A percentile compares a stretch with the other conserved stretches of the same genome.
Evolutionary conservation across 2,113 vertebrate genomes (phyloP).

Genomic region (Carlito syrichta): DNA sequence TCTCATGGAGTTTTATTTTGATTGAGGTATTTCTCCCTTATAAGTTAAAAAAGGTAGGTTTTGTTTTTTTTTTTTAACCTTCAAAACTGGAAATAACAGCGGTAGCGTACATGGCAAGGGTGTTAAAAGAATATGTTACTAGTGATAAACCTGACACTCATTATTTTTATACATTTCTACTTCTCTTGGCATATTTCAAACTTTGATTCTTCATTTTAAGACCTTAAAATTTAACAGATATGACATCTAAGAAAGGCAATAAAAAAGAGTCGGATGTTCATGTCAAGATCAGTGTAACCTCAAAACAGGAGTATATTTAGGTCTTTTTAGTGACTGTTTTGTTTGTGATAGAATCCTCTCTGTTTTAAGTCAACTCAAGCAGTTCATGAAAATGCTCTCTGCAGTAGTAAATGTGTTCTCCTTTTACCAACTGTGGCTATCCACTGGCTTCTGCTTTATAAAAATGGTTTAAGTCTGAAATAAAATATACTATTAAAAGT

Average conservation of each 20-base stretch:
- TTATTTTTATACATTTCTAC: slow-evolving; percentile 45
- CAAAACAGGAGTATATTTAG: slow-evolving; percentile 17
- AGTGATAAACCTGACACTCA: neutral
- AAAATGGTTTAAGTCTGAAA: slow-evolving; percentile 39
- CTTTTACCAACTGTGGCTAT: slow-evolving; percentile 17
- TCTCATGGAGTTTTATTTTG: neutral
- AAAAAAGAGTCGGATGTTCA: slow-evolving; percentile 6
- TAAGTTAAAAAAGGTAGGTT: neutral
- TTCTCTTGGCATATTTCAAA: neutral
- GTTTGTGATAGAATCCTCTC: slow-evolving; percentile 1
- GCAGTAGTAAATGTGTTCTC: neutral
- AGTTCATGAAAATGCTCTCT: neutral
- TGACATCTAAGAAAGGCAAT: neutral
- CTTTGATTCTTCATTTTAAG: slow-evolving; percentile 37
- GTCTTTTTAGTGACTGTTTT: neutral
- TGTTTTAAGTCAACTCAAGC: neutral
- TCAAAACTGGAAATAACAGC: slow-evolving; percentile 41
- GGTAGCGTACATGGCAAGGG: neutral
- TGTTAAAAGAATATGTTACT: slow-evolving; percentile 50
- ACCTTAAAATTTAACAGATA: slow-evolving; percentile 35
- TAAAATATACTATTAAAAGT: slow-evolving; percentile 57
- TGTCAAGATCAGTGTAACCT: slow-evolving; percentile 30
- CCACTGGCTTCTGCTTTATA: slow-evolving; percentile 45
- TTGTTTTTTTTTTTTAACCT: slow-evolving; percentile 43
- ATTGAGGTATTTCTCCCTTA: neutral